These are phyloP conservation scores for Rhinichthys osculus DNA, from an alignment of 2,797 vertebrate species.

Conservation along the genomic window DNA sequence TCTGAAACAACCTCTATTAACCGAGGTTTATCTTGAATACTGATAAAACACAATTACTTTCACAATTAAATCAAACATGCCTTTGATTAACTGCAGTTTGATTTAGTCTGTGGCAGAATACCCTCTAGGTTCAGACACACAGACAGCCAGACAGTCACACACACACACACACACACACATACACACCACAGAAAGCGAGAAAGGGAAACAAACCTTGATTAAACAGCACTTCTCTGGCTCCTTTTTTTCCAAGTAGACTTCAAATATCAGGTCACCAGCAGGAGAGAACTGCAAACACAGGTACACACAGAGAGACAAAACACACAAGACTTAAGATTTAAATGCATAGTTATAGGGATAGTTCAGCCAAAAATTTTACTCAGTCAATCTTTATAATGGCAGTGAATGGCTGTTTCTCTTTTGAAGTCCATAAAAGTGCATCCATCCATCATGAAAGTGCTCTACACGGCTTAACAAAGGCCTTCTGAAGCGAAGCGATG, in stretches of 20 bases:
- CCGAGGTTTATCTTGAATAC: slow-evolving; percentile 57
- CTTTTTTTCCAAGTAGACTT: slow-evolving; percentile 92
- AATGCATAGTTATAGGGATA: neutral
- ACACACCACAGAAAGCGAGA: slow-evolving; percentile 20
- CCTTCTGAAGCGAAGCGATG: too few species aligned
- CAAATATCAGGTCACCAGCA: slow-evolving; percentile 94
- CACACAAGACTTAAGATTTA: neutral
- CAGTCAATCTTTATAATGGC: too few species aligned
- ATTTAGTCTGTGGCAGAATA: slow-evolving; percentile 73
- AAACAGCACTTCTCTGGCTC: slow-evolving; percentile 90
- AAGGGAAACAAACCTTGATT: slow-evolving; percentile 85
- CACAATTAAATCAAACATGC: slow-evolving; percentile 76
- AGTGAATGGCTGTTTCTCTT: too few species aligned
- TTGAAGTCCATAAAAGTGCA: too few species aligned
- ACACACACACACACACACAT: slow-evolving; percentile 27
- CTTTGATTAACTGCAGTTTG: slow-evolving; percentile 75
- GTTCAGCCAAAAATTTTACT: too few species aligned
- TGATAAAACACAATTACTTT: slow-evolving; percentile 74
- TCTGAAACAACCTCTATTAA: slow-evolving; percentile 56
- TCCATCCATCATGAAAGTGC: too few species aligned
- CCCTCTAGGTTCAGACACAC: slow-evolving; percentile 70
- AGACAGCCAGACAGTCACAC: slow-evolving; percentile 31
- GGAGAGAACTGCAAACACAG: slow-evolving; percentile 84
- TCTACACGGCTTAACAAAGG: too few species aligned
- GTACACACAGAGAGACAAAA: slow-evolving; percentile 4